Evolutionary conservation across 2,113 vertebrate genomes (phyloP).

Genomic region (Lycocorax pyrrhopterus): DNA sequence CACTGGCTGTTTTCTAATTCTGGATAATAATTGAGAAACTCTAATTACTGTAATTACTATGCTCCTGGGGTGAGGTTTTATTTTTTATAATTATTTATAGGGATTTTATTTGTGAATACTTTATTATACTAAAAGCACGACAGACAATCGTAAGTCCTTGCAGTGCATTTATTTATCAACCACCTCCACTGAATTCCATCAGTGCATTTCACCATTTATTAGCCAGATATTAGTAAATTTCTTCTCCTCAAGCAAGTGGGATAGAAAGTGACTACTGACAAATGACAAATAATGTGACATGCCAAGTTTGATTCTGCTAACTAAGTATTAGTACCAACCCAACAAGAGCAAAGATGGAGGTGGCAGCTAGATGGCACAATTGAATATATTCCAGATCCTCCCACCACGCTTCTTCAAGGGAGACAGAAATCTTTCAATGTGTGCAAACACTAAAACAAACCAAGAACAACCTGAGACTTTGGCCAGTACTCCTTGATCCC

Average conservation of each 20-base stretch:
- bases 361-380: background rate
- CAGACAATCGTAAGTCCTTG: background rate
- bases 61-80: slow-evolving; percentile 23
- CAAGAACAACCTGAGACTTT: background rate
- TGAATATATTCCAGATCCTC: background rate
- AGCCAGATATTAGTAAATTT: slow-evolving; percentile 7
- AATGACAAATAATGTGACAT: background rate
- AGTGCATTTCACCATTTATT: background rate
- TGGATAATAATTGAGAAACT: slow-evolving; percentile 26
- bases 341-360: background rate
- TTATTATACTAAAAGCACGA: slow-evolving; percentile 5
- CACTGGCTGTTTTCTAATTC: slow-evolving; percentile 32
- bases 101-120: background rate
- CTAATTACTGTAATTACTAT: slow-evolving; percentile 52
- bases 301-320: background rate
- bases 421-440: background rate
- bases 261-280: background rate
- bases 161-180: background rate
- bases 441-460: background rate
- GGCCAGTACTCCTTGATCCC: background rate
- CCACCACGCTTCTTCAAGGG: background rate
- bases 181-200: background rate
- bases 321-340: background rate
- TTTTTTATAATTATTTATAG: slow-evolving; percentile 36
- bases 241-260: background rate